Conservation (phyloP, 2,888 invertebrate genomes). For the Phengaris alcon region DNA sequence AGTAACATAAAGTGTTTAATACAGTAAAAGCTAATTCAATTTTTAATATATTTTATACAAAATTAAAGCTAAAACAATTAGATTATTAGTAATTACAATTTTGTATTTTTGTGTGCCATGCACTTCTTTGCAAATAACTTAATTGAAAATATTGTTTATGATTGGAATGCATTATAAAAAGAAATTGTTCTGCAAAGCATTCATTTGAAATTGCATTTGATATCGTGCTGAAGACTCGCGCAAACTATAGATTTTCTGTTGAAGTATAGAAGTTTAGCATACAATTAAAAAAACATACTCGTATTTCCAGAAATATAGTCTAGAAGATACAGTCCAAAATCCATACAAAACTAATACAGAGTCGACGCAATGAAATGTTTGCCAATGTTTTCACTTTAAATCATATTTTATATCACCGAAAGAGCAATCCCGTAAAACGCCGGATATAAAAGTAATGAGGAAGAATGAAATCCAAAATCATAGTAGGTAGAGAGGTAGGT, state of each 20-base stretch:
- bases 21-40: conserved; percentile 7
- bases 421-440: too few relatives aligned
- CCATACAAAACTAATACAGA: too few relatives aligned
- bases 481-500: too few relatives aligned
- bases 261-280: too few relatives aligned
- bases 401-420: too few relatives aligned
- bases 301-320: too few relatives aligned
- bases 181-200: conserved; percentile 32
- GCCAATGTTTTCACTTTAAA: too few relatives aligned
- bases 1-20: background rate
- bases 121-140: conserved; percentile 11
- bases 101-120: conserved; percentile 6
- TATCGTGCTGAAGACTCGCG: conserved; percentile 67
- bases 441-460: too few relatives aligned
- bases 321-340: too few relatives aligned
- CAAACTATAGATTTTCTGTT: conserved; percentile 46
- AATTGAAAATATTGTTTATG: conserved; percentile 11
- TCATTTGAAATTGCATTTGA: conserved; percentile 46
- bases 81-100: background rate
- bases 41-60: conserved; percentile 1
- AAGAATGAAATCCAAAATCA: too few relatives aligned
- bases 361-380: too few relatives aligned
- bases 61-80: conserved; percentile 18
- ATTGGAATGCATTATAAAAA: conserved; percentile 25
- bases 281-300: background rate